phyloP scores from a whole-genome alignment of 2,888 invertebrate genomes.

The Spicauda simplicius region DNA sequence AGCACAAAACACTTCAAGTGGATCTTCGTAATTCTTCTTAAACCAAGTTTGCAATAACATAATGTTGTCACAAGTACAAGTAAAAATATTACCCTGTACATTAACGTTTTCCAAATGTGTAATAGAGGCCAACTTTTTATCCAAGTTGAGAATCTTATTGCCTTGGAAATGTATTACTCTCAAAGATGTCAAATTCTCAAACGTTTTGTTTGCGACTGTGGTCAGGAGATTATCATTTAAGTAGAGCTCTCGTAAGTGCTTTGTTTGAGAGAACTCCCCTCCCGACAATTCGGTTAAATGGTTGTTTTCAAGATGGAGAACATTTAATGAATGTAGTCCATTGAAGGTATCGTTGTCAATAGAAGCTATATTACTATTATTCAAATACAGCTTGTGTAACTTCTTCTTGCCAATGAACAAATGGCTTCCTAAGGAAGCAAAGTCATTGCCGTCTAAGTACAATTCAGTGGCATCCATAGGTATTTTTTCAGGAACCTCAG shows the following conservation, averaged over 20 bases:
- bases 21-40: constrained; percentile 86
- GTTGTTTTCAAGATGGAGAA: constrained; percentile 92
- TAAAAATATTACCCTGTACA: constrained; percentile 91
- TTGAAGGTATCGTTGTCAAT: constrained; percentile 92
- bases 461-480: constrained; percentile 96
- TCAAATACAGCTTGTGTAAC: constrained; percentile 90
- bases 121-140: constrained; percentile 86
- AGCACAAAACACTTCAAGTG: constrained; percentile 87
- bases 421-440: constrained; percentile 90
- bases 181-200: constrained; percentile 88
- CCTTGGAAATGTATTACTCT: constrained; percentile 90
- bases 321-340: constrained; percentile 89
- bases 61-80: constrained; percentile 90
- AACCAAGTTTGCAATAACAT: constrained; percentile 88
- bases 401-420: constrained; percentile 94
- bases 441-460: constrained; percentile 92
- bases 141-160: constrained; percentile 90
- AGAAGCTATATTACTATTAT: constrained; percentile 89
- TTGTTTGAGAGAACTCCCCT: constrained; percentile 91
- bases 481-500: constrained; percentile 89
- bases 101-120: constrained; percentile 86
- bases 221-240: constrained; percentile 91
- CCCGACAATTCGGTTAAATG: constrained; percentile 88
- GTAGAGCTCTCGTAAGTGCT: constrained; percentile 90
- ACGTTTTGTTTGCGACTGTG: constrained; percentile 89